Conservation (phyloP, 2,113 vertebrate genomes). For the Crotalus viridis region DNA sequence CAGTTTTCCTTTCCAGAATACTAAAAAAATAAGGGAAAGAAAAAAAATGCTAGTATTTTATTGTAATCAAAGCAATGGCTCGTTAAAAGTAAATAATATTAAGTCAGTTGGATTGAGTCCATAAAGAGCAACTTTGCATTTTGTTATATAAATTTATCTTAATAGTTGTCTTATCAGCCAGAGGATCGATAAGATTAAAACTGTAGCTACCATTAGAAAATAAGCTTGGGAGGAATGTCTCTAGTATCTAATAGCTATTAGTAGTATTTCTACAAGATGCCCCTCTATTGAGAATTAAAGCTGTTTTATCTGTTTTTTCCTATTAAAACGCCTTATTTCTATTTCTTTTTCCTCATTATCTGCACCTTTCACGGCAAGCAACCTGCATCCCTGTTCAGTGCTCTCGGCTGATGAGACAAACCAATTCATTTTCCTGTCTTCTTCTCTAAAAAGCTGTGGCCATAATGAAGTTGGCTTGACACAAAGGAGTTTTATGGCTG, state of each 20-base stretch:
- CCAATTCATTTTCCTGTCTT: conserved; percentile 49
- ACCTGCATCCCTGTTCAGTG: conserved; percentile 44
- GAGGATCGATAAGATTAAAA: neutral
- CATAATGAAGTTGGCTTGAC: conserved; percentile 52
- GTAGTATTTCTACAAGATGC: neutral
- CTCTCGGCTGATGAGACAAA: conserved; percentile 56
- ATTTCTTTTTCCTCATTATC: conserved; percentile 20
- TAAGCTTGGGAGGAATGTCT: neutral
- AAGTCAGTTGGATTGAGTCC: neutral
- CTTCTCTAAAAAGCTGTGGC: conserved; percentile 50
- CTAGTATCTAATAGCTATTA: neutral
- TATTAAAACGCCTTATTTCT: conserved; percentile 33
- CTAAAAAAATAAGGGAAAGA: neutral
- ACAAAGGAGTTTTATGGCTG: conserved; percentile 54
- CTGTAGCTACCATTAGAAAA: neutral
- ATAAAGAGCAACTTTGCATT: neutral
- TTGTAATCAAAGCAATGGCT: neutral
- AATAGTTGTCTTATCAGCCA: neutral
- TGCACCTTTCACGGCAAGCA: conserved; percentile 41
- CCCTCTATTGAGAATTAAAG: neutral
- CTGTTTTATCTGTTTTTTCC: conserved; percentile 15
- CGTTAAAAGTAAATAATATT: neutral
- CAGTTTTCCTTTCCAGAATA: neutral
- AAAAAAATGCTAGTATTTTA: neutral
- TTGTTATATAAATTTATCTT: neutral